Evolutionary conservation across 2,888 invertebrate genomes (phyloP), one percentile per base, ranked within the genome.

Genomic region (Cheiracanthium punctorium): DNA sequence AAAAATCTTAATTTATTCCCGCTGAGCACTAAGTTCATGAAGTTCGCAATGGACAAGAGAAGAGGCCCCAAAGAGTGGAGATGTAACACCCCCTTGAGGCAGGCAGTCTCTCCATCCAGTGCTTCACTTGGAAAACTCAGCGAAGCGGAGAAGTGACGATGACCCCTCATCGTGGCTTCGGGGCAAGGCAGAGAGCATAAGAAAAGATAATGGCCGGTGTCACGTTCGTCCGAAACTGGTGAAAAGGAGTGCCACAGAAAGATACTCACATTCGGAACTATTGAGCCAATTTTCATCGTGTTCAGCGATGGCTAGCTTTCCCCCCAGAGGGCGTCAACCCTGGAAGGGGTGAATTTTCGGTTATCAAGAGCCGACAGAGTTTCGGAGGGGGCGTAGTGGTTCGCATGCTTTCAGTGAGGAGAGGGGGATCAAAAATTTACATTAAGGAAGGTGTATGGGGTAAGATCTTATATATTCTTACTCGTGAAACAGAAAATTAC

Each of bases 141-240:
- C 48, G 73, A 74, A 74, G 80, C 80, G 80, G 52, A 48, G 67
- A 81, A 73, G 80, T 74, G 80, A 81, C 80, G 80, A 74, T 81
- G 80, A 81, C 80, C 80, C 67, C 58, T 80, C 33, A 33, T 52
- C 65, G 17, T 80, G 32, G 65, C 80, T 72, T 41, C 80, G 30
- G 80, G 80, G 80, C 72, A 80, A 72, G 72, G 58, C 58, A 58
- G 65, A 72, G 80, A 80, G 80, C 43, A 72, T 64, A 72, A 80
- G 80, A 80, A 80, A 71, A 65, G 80, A 80, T 80, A 80, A 80
- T 80, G 80, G 73, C 52, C 43, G 74, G 65, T 81, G 80, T 81
- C 80, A 81, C 80, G 80, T 81, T 81, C 69, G 67, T 58, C 65
- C 43, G 24, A 80, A 80, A 64, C 79, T 71, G 32, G 37, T 71